Evolutionary conservation across 1,140 invertebrate genomes (phyloP).

Genomic region (Plectus sambesii): DNA sequence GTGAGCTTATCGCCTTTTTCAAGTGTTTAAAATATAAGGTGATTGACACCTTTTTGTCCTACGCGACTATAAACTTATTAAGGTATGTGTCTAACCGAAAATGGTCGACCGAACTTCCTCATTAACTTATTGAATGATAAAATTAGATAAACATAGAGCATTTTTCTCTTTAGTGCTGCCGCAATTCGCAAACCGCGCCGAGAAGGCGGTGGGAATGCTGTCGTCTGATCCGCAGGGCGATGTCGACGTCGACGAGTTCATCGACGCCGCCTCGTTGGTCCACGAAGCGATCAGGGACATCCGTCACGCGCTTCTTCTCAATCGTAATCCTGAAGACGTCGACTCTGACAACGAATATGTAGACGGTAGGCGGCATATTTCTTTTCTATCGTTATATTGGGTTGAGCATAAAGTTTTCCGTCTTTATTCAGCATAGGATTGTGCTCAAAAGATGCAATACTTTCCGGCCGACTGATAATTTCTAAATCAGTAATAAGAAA

Average conservation of each 20-base stretch:
- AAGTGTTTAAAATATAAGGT: too few species aligned
- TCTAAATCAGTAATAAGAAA: too few species aligned
- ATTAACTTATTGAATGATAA: slow-evolving; percentile 11
- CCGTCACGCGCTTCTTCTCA: slow-evolving; percentile 86
- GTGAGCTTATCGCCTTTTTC: slow-evolving; percentile 48
- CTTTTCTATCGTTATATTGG: too few species aligned
- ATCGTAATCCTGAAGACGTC: slow-evolving; percentile 57
- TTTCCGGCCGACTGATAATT: not conserved
- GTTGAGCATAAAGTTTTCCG: too few species aligned
- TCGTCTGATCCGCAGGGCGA: slow-evolving; percentile 13
- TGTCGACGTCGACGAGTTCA: slow-evolving; percentile 71
- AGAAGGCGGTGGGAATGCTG: slow-evolving; percentile 41
- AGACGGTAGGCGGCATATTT: too few species aligned
- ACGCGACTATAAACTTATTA: too few species aligned
- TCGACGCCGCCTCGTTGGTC: slow-evolving; percentile 88
- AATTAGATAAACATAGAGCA: too few species aligned
- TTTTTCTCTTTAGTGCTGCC: slow-evolving; percentile 82
- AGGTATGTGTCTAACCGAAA: too few species aligned
- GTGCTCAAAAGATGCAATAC: too few species aligned
- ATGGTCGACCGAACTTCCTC: too few species aligned
- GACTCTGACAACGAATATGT: slow-evolving; percentile 49
- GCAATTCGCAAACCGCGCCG: slow-evolving; percentile 84
- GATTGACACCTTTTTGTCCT: too few species aligned
- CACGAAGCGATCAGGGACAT: slow-evolving; percentile 95
- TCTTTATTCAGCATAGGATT: too few species aligned